Evolutionary conservation across 2,113 vertebrate species (phyloP).

Genomic region (Ictalurus furcatus): DNA sequence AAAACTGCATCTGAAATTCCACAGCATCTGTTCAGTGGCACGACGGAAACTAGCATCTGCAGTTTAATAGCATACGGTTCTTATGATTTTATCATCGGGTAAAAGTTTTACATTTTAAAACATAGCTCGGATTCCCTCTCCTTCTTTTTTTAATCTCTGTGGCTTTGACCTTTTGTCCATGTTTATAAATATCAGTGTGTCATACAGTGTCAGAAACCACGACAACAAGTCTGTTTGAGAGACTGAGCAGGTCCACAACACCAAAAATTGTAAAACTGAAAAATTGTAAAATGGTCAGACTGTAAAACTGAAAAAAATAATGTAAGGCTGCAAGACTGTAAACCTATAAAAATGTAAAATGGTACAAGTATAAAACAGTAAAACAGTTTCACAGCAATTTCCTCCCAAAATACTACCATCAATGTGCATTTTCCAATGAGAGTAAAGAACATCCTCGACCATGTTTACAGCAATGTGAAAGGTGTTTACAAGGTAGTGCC

Average conservation of each 20-base stretch:
- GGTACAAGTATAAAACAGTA: background rate
- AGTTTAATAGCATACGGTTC: constrained; percentile 2
- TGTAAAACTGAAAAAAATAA: too few relatives aligned
- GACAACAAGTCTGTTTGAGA: background rate
- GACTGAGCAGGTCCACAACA: background rate
- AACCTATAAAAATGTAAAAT: background rate
- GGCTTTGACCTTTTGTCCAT: background rate
- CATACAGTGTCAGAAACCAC: background rate
- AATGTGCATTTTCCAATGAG: background rate
- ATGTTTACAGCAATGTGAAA: background rate
- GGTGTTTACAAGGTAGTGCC: background rate
- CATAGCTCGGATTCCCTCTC: background rate
- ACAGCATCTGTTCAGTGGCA: constrained; percentile 47
- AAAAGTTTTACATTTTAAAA: background rate
- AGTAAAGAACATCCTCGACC: background rate
- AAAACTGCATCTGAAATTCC: constrained; percentile 54
- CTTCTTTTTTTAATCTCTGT: background rate
- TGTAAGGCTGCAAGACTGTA: too few relatives aligned
- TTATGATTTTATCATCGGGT: constrained; percentile 7
- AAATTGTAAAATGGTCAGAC: too few relatives aligned
- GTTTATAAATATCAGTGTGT: constrained; percentile 7
- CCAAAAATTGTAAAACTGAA: background rate
- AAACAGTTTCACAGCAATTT: background rate
- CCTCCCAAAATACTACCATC: background rate
- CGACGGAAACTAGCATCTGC: background rate